Evolutionary conservation across 1,140 invertebrate species (phyloP), one percentile per base, ranked within the genome.

Genomic region (Akabosia matsudoensis): DNA sequence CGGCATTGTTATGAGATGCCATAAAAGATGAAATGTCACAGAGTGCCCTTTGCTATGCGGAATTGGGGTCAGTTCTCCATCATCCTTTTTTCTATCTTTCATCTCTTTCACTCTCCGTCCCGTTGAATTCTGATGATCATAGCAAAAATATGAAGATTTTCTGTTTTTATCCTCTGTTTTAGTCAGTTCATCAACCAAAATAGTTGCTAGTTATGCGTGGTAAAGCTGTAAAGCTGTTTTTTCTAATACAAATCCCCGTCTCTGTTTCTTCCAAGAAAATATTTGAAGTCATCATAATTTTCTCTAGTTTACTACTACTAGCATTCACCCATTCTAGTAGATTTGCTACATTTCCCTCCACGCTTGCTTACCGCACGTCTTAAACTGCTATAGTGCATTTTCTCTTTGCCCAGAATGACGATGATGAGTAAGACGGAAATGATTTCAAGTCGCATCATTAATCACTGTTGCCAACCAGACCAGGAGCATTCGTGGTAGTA

Each of bases 381-480:
- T n/a, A n/a, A n/a, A n/a, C n/a, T n/a, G n/a, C n/a, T n/a, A n/a
- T n/a, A n/a, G n/a, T n/a, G n/a, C n/a, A n/a, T n/a, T n/a, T n/a
- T n/a, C n/a, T n/a, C n/a, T n/a, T n/a, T n/a, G n/a, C n/a, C n/a
- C n/a, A n/a, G n/a, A n/a, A 67, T n/a, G 61, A 67, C 31, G 61
- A 73, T 73, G 75, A 73, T 76, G 75, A 76, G 71, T 61, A 73
- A 70, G 52, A 72, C 34, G 75, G 75, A 76, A 76, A 76, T 70
- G 75, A 76, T 76, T 76, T 76, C 72, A 76, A 72, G 75, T 76
- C 71, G 72, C 71, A 76, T 76, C 75, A 76, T 76, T 76, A 76
- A 76, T 76, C 75, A 76, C 75, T 76, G 71, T 72, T 76, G 52
- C 75, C 61, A 67, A 31, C 61, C 61, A 67, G 61, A 45, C 37